These are phyloP conservation scores for Paramormyrops hopkinsi DNA, from an alignment of 2,797 vertebrate genomes.

Conservation along the genomic window DNA sequence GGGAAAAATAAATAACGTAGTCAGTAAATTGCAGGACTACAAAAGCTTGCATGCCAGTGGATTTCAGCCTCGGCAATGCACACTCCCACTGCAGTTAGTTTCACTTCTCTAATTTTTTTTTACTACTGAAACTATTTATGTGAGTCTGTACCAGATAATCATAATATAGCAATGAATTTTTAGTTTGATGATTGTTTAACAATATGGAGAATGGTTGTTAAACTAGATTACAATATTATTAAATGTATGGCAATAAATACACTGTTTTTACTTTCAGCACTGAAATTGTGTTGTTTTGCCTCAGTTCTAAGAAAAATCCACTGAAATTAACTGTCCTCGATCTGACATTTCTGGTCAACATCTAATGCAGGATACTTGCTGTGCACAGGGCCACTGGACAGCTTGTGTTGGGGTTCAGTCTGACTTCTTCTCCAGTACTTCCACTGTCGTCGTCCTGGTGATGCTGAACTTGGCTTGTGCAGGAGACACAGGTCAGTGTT, in stretches of 20 bases:
- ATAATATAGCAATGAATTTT: neutral
- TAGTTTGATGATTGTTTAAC: neutral
- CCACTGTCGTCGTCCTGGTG: constrained; percentile 52
- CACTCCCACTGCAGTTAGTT: neutral
- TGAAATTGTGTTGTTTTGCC: neutral
- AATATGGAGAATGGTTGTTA: neutral
- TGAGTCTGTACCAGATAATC: neutral
- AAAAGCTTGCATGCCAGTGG: neutral
- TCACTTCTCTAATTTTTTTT: neutral
- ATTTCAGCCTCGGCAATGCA: neutral
- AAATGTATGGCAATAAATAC: neutral
- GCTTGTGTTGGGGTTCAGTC: constrained; percentile 50
- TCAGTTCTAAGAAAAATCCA: neutral
- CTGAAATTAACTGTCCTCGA: neutral
- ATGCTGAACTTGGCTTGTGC: constrained; percentile 36
- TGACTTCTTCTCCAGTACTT: constrained; percentile 70
- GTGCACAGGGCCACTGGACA: constrained; percentile 59
- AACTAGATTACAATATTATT: neutral
- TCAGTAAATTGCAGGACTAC: neutral
- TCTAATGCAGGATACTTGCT: neutral
- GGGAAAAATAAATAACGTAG: neutral
- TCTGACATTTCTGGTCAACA: neutral
- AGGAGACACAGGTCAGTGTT: constrained; percentile 43
- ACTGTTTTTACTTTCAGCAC: neutral
- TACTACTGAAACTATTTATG: neutral